Evolutionary conservation across 2,888 invertebrate genomes (phyloP).

Genomic region (Pristionchus entomophagus): DNA sequence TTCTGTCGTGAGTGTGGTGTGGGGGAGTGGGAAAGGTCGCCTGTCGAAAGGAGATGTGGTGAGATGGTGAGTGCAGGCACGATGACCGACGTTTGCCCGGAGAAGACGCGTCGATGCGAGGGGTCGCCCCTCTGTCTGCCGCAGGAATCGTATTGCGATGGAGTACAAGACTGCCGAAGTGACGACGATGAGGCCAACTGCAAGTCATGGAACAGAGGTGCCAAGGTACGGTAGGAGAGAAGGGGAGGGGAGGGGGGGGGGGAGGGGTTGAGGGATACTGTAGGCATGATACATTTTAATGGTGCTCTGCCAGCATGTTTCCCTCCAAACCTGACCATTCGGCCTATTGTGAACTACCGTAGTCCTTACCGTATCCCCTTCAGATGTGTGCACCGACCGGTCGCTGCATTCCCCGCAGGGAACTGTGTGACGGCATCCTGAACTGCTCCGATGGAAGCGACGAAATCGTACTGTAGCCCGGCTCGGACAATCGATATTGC

Average conservation of each 20-base stretch:
- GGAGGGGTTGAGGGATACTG: not conserved
- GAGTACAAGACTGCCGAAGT: conserved; percentile 57
- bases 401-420: conserved; percentile 49
- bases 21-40: no score
- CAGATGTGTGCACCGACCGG: conserved; percentile 37
- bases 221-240: conserved; percentile 53
- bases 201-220: conserved; percentile 53
- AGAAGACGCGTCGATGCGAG: not conserved
- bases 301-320: not conserved
- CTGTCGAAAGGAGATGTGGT: no score
- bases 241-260: not conserved
- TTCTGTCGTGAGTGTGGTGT: conserved; percentile 44
- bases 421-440: conserved; percentile 58
- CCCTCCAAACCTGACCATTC: not conserved
- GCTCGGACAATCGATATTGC: not conserved
- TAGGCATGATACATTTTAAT: not conserved
- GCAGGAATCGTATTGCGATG: conserved; percentile 55
- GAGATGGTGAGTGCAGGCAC: no score
- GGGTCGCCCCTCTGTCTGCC: conserved; percentile 52
- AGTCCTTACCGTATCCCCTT: no score
- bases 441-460: conserved; percentile 61
- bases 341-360: not conserved
- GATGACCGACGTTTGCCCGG: not conserved
- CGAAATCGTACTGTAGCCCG: conserved; percentile 53
- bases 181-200: conserved; percentile 60